These are phyloP conservation scores for Eufriesea mexicana DNA, from an alignment of 1,140 invertebrate species.

Conservation along the genomic window DNA sequence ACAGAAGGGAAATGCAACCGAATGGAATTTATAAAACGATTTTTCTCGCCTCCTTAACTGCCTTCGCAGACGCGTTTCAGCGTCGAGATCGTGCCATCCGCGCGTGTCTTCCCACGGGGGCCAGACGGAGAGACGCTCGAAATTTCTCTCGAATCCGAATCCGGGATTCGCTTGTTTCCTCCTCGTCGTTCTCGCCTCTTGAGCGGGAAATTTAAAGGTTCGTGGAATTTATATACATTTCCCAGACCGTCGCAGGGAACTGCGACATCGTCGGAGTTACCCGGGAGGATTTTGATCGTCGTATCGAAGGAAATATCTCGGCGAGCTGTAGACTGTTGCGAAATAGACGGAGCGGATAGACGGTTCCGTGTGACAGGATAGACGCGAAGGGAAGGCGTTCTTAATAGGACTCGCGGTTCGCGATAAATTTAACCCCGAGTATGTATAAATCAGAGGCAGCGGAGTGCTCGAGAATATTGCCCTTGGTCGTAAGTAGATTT, in stretches of 20 bases:
- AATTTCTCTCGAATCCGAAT: background rate
- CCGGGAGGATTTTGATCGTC: no score
- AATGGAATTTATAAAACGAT: slow-evolving; percentile 70
- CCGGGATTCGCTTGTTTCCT: background rate
- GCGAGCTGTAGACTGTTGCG: background rate
- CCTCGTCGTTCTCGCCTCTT: background rate
- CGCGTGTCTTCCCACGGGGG: slow-evolving; percentile 37
- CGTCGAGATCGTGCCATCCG: slow-evolving; percentile 13
- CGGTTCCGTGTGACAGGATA: background rate
- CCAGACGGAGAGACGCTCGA: slow-evolving; percentile 11
- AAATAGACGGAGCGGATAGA: background rate
- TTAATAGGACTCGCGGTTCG: slow-evolving; percentile 41
- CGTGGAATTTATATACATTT: no score
- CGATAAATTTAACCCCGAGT: slow-evolving; percentile 46
- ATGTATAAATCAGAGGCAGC: slow-evolving; percentile 43
- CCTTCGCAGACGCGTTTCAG: slow-evolving; percentile 33
- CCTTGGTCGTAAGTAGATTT: slow-evolving; percentile 37
- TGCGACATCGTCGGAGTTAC: no score
- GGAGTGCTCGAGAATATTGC: slow-evolving; percentile 29
- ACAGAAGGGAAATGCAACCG: slow-evolving; percentile 66
- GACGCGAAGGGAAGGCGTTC: slow-evolving; percentile 1
- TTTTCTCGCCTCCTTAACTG: slow-evolving; percentile 60
- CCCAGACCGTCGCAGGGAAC: no score
- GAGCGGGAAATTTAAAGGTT: background rate
- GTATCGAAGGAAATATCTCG: no score